phyloP scores from a whole-genome alignment of 2,888 invertebrate genomes.

The Eristalinus aeneus region DNA sequence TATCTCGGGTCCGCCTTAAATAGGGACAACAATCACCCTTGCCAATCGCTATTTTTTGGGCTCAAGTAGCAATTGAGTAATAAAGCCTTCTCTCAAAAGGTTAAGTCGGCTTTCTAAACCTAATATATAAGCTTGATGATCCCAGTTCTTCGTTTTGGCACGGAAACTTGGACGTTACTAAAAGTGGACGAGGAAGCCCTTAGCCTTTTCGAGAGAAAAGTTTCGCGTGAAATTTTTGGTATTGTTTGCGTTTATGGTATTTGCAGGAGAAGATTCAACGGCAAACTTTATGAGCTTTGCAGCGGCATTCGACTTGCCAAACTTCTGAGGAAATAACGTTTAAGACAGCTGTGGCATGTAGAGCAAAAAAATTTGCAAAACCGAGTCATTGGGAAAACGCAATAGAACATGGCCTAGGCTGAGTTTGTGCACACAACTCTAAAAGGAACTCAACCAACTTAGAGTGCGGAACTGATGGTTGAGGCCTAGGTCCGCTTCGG shows the following conservation, averaged over 20 bases:
- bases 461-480: neutral
- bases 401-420: neutral
- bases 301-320: neutral
- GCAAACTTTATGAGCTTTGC: slow-evolving; percentile 2
- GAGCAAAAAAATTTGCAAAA: neutral
- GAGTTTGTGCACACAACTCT: neutral
- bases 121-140: no score
- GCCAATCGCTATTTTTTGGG: no score
- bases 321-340: neutral
- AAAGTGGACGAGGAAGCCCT: neutral
- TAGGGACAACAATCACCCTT: no score
- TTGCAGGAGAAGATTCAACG: neutral
- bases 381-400: neutral
- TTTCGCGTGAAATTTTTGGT: neutral
- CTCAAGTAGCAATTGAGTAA: no score
- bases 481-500: no score
- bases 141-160: neutral
- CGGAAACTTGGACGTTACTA: neutral
- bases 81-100: no score
- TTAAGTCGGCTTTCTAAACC: no score
- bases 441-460: neutral
- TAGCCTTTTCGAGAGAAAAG: slow-evolving; percentile 2
- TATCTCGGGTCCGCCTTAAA: no score
- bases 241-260: neutral
- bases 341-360: neutral